phyloP scores from a whole-genome alignment of 2,797 vertebrate genomes.

The Sebastes steindachneri region DNA sequence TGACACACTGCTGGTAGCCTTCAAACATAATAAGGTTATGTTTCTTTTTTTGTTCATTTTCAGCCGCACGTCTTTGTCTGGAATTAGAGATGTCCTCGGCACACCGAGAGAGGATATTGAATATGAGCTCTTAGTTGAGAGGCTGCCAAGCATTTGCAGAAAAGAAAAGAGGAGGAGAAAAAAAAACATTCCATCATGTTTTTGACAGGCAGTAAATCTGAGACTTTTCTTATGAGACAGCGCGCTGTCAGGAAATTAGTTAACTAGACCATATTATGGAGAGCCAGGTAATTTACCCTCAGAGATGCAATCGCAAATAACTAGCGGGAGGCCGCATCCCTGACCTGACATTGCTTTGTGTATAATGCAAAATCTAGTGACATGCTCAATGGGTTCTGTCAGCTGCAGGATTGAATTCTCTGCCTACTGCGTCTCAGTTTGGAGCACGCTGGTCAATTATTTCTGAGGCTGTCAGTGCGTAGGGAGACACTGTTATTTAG shows the following conservation, averaged over 20 bases:
- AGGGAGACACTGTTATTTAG: conserved; percentile 87
- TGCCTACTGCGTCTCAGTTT: conserved; percentile 85
- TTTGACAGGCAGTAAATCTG: conserved; percentile 81
- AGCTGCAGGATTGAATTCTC: conserved; percentile 87
- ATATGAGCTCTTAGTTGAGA: conserved; percentile 72
- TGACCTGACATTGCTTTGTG: conserved; percentile 88
- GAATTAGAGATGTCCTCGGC: conserved; percentile 73
- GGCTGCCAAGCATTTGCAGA: conserved; percentile 70
- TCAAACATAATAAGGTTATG: conserved; percentile 81
- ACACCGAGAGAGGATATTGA: conserved; percentile 70
- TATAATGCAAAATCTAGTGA: conserved; percentile 87
- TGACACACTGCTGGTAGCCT: conserved; percentile 78
- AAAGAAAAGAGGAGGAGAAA: conserved; percentile 28
- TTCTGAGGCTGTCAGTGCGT: conserved; percentile 87
- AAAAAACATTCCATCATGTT: conserved; percentile 74
- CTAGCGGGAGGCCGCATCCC: conserved; percentile 83
- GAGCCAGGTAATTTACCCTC: conserved; percentile 85
- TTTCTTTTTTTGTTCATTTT: conserved; percentile 78
- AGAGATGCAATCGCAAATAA: conserved; percentile 83
- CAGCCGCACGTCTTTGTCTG: conserved; percentile 71
- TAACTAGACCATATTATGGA: conserved; percentile 85
- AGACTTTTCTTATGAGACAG: conserved; percentile 72
- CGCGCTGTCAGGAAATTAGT: conserved; percentile 84
- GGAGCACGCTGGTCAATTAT: conserved; percentile 88
- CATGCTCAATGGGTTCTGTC: conserved; percentile 88